A percentile compares a stretch with the other conserved stretches of the same genome.
phyloP scores from a whole-genome alignment of 2,113 vertebrate species.

The Urocolius indicus region DNA sequence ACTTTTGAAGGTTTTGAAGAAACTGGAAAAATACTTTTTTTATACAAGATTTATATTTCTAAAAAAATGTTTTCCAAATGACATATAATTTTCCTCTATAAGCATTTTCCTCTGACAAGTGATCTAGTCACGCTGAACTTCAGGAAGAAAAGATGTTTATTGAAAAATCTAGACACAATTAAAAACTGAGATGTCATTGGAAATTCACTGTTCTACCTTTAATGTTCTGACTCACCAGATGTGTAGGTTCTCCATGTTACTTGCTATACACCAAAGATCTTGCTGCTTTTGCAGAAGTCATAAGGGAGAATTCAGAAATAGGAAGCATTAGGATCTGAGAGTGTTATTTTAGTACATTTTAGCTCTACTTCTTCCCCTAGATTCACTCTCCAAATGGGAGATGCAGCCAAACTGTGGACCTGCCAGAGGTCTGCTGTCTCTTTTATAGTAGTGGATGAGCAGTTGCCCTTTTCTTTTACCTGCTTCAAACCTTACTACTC shows the following conservation, averaged over 20 bases:
- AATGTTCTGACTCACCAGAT: neutral
- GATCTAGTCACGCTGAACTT: conserved; percentile 4
- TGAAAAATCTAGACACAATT: conserved; percentile 16
- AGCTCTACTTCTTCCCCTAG: neutral
- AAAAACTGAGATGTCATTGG: neutral
- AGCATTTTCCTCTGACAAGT: neutral
- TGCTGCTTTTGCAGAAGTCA: neutral
- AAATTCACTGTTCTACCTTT: neutral
- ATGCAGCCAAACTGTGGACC: neutral
- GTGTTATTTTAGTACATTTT: neutral
- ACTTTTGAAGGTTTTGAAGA: neutral
- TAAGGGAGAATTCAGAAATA: neutral
- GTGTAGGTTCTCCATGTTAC: neutral
- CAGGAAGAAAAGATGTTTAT: neutral
- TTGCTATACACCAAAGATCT: neutral
- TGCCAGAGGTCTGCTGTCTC: neutral
- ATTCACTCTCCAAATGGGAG: neutral
- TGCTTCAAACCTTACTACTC: neutral
- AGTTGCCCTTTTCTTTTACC: neutral
- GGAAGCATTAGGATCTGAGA: neutral
- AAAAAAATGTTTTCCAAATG: conserved; percentile 7
- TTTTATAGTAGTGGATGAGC: neutral
- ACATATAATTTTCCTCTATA: neutral
- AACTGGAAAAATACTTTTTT: neutral
- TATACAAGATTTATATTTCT: neutral